Evolutionary conservation across 2,888 invertebrate genomes (phyloP).

Genomic region (Agapetus fuscipes): DNA sequence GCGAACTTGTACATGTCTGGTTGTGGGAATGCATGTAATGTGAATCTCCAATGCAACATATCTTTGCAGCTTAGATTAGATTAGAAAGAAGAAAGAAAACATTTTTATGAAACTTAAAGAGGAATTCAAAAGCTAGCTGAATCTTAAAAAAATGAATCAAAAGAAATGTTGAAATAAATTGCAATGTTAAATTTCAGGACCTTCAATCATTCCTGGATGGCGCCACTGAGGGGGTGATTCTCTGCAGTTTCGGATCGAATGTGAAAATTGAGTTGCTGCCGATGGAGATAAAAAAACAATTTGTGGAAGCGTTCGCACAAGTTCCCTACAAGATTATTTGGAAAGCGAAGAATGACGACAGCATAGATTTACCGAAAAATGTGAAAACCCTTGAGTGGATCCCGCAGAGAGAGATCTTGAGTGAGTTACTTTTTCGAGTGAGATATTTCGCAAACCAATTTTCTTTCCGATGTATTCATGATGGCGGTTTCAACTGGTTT

Average conservation of each 20-base stretch:
- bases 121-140: background rate
- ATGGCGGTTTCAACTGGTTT: too few species aligned
- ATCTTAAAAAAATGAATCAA: background rate
- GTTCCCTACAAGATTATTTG: slow-evolving; percentile 28
- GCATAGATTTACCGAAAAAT: slow-evolving; percentile 27
- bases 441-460: too few species aligned
- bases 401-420: slow-evolving; percentile 31
- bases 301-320: slow-evolving; percentile 26
- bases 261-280: slow-evolving; percentile 24
- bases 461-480: too few species aligned
- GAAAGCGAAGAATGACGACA: slow-evolving; percentile 28
- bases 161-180: background rate
- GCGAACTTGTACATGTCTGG: too few species aligned
- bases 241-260: slow-evolving; percentile 29
- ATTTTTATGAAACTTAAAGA: background rate
- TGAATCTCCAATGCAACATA: too few species aligned
- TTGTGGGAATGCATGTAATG: too few species aligned
- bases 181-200: slow-evolving; percentile 2
- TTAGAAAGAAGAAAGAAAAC: too few species aligned
- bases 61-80: too few species aligned
- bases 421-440: slow-evolving; percentile 19
- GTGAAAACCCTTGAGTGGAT: slow-evolving; percentile 29
- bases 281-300: slow-evolving; percentile 22
- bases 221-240: slow-evolving; percentile 25
- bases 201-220: slow-evolving; percentile 5